These are phyloP conservation scores for Diarsia dahlii DNA, from an alignment of 2,888 invertebrate genomes.

Conservation along the genomic window DNA sequence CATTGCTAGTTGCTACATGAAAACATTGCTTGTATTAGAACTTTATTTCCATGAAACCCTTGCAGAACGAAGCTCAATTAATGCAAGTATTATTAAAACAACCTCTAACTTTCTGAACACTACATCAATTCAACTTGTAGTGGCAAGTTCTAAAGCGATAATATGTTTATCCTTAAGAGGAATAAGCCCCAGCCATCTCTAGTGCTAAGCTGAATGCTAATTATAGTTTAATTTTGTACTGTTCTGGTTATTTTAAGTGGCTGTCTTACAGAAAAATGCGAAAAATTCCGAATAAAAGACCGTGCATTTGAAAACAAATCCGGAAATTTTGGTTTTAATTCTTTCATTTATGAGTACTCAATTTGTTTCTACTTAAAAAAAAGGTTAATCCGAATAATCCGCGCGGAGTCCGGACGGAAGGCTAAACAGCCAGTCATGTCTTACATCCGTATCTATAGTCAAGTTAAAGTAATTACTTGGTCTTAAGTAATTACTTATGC, in stretches of 20 bases:
- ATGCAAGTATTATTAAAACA: background rate
- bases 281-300: background rate
- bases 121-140: no score
- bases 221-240: background rate
- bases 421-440: background rate
- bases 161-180: background rate
- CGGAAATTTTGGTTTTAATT: background rate
- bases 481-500: no score
- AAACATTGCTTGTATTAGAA: background rate
- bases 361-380: background rate
- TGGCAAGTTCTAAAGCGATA: background rate
- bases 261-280: background rate
- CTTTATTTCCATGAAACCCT: background rate
- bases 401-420: background rate
- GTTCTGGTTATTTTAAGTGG: background rate
- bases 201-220: background rate
- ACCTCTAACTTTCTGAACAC: background rate
- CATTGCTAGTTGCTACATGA: no score
- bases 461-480: no score
- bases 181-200: background rate
- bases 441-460: no score
- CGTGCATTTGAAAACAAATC: background rate
- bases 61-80: background rate
- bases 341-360: background rate
- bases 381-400: background rate